These are phyloP conservation scores for Holacanthus passer DNA, from an alignment of 2,113 vertebrate genomes.

Conservation along the genomic window DNA sequence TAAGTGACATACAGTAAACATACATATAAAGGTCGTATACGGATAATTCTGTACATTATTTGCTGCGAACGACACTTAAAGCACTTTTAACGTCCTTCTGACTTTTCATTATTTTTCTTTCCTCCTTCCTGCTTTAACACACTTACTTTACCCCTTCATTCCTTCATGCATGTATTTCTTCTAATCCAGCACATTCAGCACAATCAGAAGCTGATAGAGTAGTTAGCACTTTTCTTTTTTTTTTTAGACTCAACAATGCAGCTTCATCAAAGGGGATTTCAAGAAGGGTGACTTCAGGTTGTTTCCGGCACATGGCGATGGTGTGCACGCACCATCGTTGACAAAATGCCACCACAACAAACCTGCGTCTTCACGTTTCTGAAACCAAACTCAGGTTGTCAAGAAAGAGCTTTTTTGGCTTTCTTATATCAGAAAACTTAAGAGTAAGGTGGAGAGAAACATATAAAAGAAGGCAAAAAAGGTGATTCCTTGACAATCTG, in stretches of 20 bases:
- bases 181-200: slow-evolving; percentile 8
- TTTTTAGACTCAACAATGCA: neutral
- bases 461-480: neutral
- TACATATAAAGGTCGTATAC: slow-evolving; percentile 41
- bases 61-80: slow-evolving; percentile 67
- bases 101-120: neutral
- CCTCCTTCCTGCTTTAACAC: neutral
- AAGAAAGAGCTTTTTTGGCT: neutral
- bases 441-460: neutral
- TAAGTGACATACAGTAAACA: slow-evolving; percentile 38
- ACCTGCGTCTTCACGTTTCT: neutral
- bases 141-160: neutral
- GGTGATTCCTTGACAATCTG: neutral
- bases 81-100: slow-evolving; percentile 36
- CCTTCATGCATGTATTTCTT: neutral
- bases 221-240: neutral
- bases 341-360: neutral
- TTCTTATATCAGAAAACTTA: neutral
- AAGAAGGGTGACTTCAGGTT: neutral
- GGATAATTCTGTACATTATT: slow-evolving; percentile 69
- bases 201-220: slow-evolving; percentile 49
- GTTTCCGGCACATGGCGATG: neutral
- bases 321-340: slow-evolving; percentile 28
- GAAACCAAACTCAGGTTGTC: slow-evolving; percentile 12
- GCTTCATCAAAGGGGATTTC: neutral